Conservation (phyloP, 2,113 vertebrate genomes). For the Tetrax tetrax region DNA sequence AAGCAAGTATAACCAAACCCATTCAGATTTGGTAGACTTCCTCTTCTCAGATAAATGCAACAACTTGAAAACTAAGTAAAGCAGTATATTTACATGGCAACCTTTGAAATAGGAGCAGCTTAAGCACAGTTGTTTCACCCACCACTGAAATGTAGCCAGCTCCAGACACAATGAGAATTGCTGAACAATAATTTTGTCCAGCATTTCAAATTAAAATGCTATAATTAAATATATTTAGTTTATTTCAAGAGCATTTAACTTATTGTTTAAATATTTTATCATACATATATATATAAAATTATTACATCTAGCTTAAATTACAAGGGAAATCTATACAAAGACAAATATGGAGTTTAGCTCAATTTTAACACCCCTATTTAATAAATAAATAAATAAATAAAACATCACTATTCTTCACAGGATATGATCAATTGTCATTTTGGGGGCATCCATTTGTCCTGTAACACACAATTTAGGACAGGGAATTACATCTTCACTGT, state of each 20-base stretch:
- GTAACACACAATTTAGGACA: not conserved
- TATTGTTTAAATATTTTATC: not conserved
- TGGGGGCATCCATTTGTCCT: not conserved
- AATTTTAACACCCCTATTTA: not conserved
- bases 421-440: not conserved
- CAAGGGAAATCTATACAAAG: not conserved
- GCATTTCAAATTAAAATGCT: not conserved
- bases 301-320: not conserved
- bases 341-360: not conserved
- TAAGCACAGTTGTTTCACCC: slow-evolving; percentile 9
- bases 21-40: not conserved
- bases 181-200: not conserved
- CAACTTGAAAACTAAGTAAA: slow-evolving; percentile 38
- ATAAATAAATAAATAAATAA: not conserved
- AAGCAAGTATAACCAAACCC: slow-evolving; percentile 6
- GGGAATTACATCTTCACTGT: not conserved
- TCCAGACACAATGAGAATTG: not conserved
- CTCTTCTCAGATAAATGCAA: slow-evolving; percentile 17
- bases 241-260: not conserved
- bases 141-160: slow-evolving; percentile 4
- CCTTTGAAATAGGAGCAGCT: slow-evolving; percentile 17
- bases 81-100: slow-evolving; percentile 33
- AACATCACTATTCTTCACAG: not conserved
- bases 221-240: not conserved
- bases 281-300: not conserved